These are phyloP conservation scores for Drosophila histrio DNA, from an alignment of 2,888 invertebrate species.

Conservation along the genomic window DNA sequence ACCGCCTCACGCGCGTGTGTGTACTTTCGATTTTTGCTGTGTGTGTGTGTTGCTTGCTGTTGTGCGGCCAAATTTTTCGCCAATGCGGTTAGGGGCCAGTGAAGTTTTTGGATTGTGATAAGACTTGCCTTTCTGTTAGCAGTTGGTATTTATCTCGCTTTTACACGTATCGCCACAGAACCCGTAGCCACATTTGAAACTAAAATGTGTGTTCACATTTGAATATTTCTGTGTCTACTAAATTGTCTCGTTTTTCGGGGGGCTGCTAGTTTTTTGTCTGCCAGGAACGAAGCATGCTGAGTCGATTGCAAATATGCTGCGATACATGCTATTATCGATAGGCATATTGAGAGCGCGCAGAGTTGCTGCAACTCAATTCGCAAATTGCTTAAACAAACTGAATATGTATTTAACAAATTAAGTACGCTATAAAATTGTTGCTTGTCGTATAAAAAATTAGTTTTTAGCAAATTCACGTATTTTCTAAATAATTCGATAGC, in stretches of 20 bases:
- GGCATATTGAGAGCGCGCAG: slow-evolving; percentile 4
- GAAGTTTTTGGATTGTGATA: slow-evolving; percentile 15
- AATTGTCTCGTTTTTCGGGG: slow-evolving; percentile 39
- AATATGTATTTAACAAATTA: not conserved
- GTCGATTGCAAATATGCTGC: slow-evolving; percentile 37
- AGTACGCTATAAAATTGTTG: not conserved
- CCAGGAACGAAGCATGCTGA: slow-evolving; percentile 56
- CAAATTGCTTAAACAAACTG: not conserved
- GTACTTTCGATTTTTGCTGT: slow-evolving; percentile 48
- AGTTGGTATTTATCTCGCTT: slow-evolving; percentile 22
- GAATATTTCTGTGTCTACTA: slow-evolving; percentile 24
- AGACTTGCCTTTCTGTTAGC: slow-evolving; percentile 1
- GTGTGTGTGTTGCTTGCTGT: slow-evolving; percentile 20
- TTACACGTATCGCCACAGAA: slow-evolving; percentile 18
- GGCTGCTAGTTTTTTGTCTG: slow-evolving; percentile 46
- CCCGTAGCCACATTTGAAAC: slow-evolving; percentile 29
- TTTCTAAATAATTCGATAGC: not conserved
- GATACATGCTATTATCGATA: slow-evolving; percentile 36
- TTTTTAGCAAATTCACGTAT: not conserved
- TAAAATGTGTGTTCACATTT: slow-evolving; percentile 46
- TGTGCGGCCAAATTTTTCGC: slow-evolving; percentile 61
- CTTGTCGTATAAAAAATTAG: not conserved
- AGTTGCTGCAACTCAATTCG: slow-evolving; percentile 16
- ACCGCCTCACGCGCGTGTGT: slow-evolving; percentile 36
- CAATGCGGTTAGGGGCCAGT: slow-evolving; percentile 58